Conservation (phyloP, 2,113 vertebrate genomes). For the Rousettus leschenaultii region DNA sequence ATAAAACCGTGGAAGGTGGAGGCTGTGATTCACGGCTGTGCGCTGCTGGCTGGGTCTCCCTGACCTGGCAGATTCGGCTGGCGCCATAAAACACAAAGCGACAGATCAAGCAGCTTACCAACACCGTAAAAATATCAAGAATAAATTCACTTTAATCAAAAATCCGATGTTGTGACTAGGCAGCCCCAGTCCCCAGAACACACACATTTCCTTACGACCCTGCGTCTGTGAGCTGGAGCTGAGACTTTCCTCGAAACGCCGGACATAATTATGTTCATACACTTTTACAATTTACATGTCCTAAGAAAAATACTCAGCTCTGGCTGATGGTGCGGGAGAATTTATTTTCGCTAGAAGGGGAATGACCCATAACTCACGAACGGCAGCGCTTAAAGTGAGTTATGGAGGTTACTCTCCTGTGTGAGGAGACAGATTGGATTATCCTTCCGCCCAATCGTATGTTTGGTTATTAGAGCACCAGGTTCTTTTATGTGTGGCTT, state of each 20-base stretch:
- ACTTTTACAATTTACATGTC: conserved; percentile 77
- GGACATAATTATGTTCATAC: conserved; percentile 56
- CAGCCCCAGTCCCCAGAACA: background rate
- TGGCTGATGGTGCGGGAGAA: conserved; percentile 70
- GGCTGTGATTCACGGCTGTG: conserved; percentile 62
- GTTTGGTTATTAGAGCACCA: conserved; percentile 80
- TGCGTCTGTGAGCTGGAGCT: background rate
- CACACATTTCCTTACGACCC: conserved; percentile 26
- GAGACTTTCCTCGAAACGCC: conserved; percentile 39
- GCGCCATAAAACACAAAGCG: conserved; percentile 63
- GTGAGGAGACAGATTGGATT: conserved; percentile 83
- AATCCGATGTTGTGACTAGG: conserved; percentile 50
- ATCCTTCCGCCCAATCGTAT: conserved; percentile 74
- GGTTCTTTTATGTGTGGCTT: conserved; percentile 79
- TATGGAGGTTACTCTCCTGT: conserved; percentile 84
- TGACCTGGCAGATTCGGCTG: conserved; percentile 70
- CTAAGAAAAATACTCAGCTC: conserved; percentile 71
- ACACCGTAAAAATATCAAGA: conserved; percentile 71
- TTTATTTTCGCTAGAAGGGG: conserved; percentile 83
- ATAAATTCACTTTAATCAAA: conserved; percentile 76
- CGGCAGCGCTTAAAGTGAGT: conserved; percentile 82
- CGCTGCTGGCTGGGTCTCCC: conserved; percentile 59
- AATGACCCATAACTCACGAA: conserved; percentile 85
- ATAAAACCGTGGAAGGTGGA: conserved; percentile 58
- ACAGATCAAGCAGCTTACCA: conserved; percentile 77